Conservation (phyloP, 2,797 vertebrate species). For the Eulemur coronatus region DNA sequence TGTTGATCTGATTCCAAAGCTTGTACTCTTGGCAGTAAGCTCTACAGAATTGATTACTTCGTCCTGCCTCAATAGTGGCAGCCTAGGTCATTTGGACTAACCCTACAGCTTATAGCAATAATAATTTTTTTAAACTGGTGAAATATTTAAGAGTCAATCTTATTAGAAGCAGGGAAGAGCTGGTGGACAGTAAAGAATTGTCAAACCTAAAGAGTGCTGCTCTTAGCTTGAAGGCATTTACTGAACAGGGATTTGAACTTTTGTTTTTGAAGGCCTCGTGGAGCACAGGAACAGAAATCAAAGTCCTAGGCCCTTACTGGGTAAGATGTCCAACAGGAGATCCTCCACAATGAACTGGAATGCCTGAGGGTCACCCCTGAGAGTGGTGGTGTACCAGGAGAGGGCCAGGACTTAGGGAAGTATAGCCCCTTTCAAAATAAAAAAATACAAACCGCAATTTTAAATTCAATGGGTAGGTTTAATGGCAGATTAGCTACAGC, state of each 20-base stretch:
- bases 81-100: background rate
- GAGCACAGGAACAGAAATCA: background rate
- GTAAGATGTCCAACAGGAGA: background rate
- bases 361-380: background rate
- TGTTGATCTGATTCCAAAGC: background rate
- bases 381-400: too few relatives aligned
- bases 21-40: background rate
- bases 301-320: background rate
- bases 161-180: background rate
- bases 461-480: background rate
- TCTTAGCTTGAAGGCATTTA: background rate
- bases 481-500: background rate
- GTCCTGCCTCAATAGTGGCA: too few relatives aligned
- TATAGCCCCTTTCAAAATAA: background rate
- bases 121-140: background rate
- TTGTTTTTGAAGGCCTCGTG: background rate
- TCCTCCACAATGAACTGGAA: background rate
- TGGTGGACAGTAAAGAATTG: too few relatives aligned
- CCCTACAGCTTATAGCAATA: background rate
- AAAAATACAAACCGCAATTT: background rate
- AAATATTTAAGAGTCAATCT: background rate
- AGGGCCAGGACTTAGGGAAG: background rate
- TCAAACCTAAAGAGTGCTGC: background rate
- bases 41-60: background rate
- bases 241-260: background rate